These are phyloP conservation scores for Pipa parva DNA, from an alignment of 2,113 vertebrate species.

Conservation along the genomic window DNA sequence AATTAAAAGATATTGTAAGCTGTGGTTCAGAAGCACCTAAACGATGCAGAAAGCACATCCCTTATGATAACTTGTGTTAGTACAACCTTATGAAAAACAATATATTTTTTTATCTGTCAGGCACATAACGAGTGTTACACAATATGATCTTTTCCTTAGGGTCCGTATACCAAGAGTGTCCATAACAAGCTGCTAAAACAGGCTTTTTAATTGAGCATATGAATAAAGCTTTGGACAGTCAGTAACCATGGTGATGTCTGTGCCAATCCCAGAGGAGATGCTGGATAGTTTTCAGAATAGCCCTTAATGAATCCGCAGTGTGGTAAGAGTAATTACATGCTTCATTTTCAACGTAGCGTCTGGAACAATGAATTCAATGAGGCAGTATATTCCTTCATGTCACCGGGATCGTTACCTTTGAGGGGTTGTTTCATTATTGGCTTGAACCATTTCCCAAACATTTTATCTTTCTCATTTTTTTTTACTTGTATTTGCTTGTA, in stretches of 20 bases:
- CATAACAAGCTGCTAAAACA: constrained; percentile 27
- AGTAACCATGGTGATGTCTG: constrained; percentile 31
- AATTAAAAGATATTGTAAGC: too few species aligned
- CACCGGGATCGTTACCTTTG: constrained; percentile 20
- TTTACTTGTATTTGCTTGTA: constrained; percentile 30
- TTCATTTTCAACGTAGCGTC: constrained; percentile 34
- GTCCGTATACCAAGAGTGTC: constrained; percentile 5
- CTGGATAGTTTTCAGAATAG: constrained; percentile 24
- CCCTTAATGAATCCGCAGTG: constrained; percentile 23
- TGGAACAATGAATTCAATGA: constrained; percentile 41
- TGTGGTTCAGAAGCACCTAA: too few species aligned
- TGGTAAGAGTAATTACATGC: constrained; percentile 38
- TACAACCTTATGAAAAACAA: too few species aligned
- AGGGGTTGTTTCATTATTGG: constrained; percentile 35
- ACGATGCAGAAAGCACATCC: too few species aligned
- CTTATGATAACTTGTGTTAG: too few species aligned
- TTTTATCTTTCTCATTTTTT: constrained; percentile 24
- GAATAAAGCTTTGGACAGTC: constrained; percentile 42
- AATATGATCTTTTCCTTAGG: too few species aligned
- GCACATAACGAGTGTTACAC: too few species aligned
- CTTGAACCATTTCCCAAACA: constrained; percentile 23
- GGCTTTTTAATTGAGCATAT: constrained; percentile 39
- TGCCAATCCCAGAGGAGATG: constrained; percentile 30
- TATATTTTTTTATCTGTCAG: too few species aligned
- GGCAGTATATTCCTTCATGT: constrained; percentile 27